Evolutionary conservation across 2,888 invertebrate species (phyloP).

Genomic region (Campoletis raptor): DNA sequence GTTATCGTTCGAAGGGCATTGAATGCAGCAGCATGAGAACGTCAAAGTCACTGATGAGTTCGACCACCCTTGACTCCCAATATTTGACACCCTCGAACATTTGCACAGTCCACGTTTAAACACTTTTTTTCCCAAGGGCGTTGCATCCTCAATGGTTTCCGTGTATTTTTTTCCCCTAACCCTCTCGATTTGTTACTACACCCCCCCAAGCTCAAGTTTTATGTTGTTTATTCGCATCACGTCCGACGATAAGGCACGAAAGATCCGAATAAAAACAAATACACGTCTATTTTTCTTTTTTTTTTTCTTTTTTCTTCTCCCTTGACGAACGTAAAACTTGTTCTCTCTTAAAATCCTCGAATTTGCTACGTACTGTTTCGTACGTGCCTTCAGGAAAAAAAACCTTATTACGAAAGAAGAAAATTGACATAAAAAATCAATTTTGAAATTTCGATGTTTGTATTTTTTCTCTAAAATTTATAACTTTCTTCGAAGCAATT

Average conservation of each 20-base stretch:
- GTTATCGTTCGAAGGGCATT: background rate
- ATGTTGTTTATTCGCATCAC: conserved; percentile 53
- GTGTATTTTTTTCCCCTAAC: background rate
- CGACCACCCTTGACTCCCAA: conserved; percentile 16
- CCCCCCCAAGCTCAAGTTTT: background rate
- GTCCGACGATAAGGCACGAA: conserved; percentile 62
- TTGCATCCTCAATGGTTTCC: background rate
- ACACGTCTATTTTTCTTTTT: background rate
- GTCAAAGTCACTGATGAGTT: conserved; percentile 4
- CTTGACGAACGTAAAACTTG: conserved; percentile 3
- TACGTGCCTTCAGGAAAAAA: background rate
- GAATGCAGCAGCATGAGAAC: conserved; percentile 25
- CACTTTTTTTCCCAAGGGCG: background rate
- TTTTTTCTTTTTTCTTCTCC: background rate
- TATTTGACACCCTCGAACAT: conserved; percentile 38
- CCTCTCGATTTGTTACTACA: background rate
- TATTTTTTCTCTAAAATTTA: background rate
- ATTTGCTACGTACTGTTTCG: background rate
- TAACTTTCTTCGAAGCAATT: background rate
- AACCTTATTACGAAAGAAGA: too few relatives aligned
- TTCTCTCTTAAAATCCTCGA: background rate
- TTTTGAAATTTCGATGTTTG: background rate
- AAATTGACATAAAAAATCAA: too few relatives aligned
- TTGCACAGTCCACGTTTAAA: background rate
- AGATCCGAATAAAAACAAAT: conserved; percentile 49